These are phyloP conservation scores for Mus caroli DNA, from an alignment of 2,797 vertebrate species.

Conservation along the genomic window DNA sequence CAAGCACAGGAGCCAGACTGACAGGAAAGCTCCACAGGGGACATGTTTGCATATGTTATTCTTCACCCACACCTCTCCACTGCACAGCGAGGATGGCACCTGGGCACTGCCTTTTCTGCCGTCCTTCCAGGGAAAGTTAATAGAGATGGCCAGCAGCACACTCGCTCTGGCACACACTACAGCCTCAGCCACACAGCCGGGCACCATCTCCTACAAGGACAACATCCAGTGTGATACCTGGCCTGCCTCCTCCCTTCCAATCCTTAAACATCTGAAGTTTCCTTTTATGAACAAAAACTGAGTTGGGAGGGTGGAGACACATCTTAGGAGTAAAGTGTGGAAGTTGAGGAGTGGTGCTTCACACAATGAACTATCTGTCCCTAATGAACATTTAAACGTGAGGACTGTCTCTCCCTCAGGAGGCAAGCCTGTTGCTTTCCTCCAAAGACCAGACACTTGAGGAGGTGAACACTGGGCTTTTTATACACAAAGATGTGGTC, in stretches of 20 bases:
- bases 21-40: neutral
- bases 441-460: constrained; percentile 76
- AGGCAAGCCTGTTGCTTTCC: constrained; percentile 52
- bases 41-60: neutral
- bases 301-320: constrained; percentile 80
- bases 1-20: neutral
- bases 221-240: neutral
- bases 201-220: constrained; percentile 49
- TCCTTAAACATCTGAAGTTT: constrained; percentile 63
- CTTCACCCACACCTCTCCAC: neutral
- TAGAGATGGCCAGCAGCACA: neutral
- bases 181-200: neutral
- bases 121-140: neutral
- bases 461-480: neutral
- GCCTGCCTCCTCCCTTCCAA: constrained; percentile 53
- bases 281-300: constrained; percentile 80
- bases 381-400: constrained; percentile 82
- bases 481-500: constrained; percentile 14
- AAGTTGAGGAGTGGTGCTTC: constrained; percentile 71
- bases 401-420: neutral
- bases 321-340: constrained; percentile 69
- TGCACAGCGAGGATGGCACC: neutral
- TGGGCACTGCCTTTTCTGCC: neutral
- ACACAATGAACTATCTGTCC: constrained; percentile 80
- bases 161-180: neutral